Evolutionary conservation across 1,140 invertebrate genomes (phyloP).

Genomic region (Bombus vancouverensis): DNA sequence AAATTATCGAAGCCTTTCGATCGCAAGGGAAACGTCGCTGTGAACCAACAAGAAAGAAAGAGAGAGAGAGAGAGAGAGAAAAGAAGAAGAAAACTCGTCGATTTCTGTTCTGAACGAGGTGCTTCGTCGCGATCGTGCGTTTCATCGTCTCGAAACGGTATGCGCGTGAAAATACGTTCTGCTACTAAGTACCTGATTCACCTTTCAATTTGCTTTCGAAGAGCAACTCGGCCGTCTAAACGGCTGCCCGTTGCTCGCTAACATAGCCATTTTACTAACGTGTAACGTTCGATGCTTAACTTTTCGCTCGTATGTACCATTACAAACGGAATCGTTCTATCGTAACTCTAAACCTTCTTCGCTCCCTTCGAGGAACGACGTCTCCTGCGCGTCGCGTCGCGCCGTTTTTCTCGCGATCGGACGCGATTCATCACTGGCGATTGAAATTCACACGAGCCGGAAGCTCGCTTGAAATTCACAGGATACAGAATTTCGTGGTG

Average conservation of each 20-base stretch:
- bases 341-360: not conserved
- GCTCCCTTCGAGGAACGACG: not conserved
- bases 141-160: not conserved
- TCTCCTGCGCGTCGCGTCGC: not conserved
- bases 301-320: not conserved
- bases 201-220: conserved; percentile 28
- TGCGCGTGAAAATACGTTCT: conserved; percentile 30
- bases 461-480: not conserved
- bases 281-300: conserved; percentile 24
- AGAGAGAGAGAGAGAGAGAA: not conserved
- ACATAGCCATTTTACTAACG: not conserved
- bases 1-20: not conserved
- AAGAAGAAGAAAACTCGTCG: not conserved
- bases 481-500: not conserved
- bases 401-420: not conserved
- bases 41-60: not conserved
- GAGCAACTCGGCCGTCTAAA: conserved; percentile 2
- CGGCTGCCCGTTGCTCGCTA: not conserved
- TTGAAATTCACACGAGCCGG: not conserved
- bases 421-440: not conserved
- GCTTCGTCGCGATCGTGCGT: conserved; percentile 3
- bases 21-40: not conserved
- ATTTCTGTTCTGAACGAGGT: conserved; percentile 26
- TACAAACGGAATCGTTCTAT: conserved; percentile 7
- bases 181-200: conserved; percentile 49